phyloP scores from a whole-genome alignment of 2,888 invertebrate species.

The Epinotia brunnichana region DNA sequence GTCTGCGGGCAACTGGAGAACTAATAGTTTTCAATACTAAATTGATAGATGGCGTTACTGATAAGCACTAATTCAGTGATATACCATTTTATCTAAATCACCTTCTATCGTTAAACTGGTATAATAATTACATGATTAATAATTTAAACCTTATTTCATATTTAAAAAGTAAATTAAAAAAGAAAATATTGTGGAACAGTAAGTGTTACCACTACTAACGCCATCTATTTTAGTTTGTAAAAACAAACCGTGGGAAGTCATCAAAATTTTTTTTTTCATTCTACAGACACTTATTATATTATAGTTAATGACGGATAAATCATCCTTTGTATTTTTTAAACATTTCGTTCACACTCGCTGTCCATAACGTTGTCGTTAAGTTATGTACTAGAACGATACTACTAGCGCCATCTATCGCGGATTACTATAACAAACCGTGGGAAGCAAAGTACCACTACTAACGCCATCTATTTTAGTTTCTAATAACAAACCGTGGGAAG shows the following conservation, averaged over 20 bases:
- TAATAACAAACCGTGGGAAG: background rate
- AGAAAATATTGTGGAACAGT: background rate
- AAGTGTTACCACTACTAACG: background rate
- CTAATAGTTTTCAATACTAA: background rate
- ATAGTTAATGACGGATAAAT: background rate
- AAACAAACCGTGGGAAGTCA: background rate
- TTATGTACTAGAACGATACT: background rate
- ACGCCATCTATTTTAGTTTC: constrained; percentile 14
- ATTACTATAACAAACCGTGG: background rate
- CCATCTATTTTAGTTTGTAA: constrained; percentile 4
- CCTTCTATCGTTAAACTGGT: background rate
- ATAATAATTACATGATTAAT: background rate
- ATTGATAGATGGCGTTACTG: background rate
- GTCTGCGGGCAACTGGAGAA: background rate
- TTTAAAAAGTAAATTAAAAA: too few species aligned
- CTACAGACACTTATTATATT: background rate
- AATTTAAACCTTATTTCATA: too few species aligned
- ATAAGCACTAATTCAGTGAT: background rate
- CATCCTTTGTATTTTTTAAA: too few species aligned
- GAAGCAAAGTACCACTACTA: background rate
- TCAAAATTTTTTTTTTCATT: background rate
- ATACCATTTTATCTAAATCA: background rate
- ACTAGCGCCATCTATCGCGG: background rate
- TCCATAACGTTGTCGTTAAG: background rate
- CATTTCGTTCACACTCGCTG: too few species aligned